These are phyloP conservation scores for Balearica regulorum DNA, from an alignment of 2,797 vertebrate species.

Conservation along the genomic window DNA sequence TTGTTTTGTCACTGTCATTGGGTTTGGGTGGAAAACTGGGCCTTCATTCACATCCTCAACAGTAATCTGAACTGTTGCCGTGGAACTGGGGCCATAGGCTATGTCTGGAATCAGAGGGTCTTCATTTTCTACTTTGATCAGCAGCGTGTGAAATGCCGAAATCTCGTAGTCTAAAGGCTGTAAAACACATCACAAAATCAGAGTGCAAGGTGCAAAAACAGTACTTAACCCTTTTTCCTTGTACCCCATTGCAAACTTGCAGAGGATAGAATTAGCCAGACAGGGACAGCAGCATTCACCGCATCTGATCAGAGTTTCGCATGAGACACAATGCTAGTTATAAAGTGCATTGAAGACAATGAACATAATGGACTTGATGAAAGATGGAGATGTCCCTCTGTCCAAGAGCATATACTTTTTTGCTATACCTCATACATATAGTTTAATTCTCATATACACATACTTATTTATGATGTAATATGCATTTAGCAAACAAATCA, in stretches of 20 bases:
- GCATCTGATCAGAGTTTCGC: background rate
- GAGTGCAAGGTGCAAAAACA: background rate
- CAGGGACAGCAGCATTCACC: background rate
- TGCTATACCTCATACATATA: background rate
- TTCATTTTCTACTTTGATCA: constrained; percentile 95
- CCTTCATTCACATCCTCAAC: constrained; percentile 93
- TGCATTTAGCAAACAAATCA: background rate
- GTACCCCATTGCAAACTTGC: background rate
- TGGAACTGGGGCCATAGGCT: constrained; percentile 89
- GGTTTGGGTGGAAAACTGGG: constrained; percentile 91
- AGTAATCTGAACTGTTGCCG: constrained; percentile 87
- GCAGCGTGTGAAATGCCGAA: constrained; percentile 83
- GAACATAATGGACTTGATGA: background rate
- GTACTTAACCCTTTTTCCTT: background rate
- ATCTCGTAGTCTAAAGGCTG: constrained; percentile 94
- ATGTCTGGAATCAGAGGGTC: constrained; percentile 87
- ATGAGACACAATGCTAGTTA: background rate
- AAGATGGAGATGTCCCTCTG: background rate
- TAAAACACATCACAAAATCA: background rate
- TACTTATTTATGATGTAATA: background rate
- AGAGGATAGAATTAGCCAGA: background rate
- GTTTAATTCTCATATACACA: background rate
- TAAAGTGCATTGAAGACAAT: background rate
- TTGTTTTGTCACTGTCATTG: constrained; percentile 83
- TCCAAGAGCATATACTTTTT: background rate